Evolutionary conservation across 1,140 invertebrate genomes (phyloP).

Genomic region (Platyura marginata): DNA sequence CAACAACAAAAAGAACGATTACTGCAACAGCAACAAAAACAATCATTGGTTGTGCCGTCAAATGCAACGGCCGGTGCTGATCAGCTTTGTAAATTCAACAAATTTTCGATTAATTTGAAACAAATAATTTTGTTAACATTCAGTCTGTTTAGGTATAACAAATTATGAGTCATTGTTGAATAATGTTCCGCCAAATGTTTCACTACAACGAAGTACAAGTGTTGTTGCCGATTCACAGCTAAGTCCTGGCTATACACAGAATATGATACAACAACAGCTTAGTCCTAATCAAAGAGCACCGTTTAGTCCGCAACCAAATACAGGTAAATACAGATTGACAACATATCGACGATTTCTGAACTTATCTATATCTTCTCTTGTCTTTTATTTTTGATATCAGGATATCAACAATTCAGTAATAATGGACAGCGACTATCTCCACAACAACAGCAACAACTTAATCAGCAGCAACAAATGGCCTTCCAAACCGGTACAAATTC

Average conservation of each 20-base stretch:
- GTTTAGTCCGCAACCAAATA: slow-evolving; percentile 22
- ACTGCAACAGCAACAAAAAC: slow-evolving; percentile 48
- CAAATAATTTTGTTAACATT: background rate
- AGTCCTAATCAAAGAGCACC: slow-evolving; percentile 18
- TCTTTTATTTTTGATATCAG: slow-evolving; percentile 9
- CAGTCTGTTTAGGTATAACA: slow-evolving; percentile 38
- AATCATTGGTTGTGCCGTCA: slow-evolving; percentile 44
- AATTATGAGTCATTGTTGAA: slow-evolving; percentile 63
- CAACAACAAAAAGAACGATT: slow-evolving; percentile 35
- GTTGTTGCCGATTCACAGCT: slow-evolving; percentile 50
- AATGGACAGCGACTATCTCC: background rate
- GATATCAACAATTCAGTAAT: slow-evolving; percentile 7
- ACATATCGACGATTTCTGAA: too few relatives aligned
- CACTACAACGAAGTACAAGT: slow-evolving; percentile 42
- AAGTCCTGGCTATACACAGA: slow-evolving; percentile 37
- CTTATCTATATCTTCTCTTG: too few relatives aligned
- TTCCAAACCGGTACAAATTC: slow-evolving; percentile 9
- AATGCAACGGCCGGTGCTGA: slow-evolving; percentile 37
- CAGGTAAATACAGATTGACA: too few relatives aligned
- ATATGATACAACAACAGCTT: slow-evolving; percentile 21
- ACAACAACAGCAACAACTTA: slow-evolving; percentile 19
- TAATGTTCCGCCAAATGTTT: slow-evolving; percentile 63
- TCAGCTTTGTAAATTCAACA: slow-evolving; percentile 11
- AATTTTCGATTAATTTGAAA: background rate
- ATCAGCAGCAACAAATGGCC: slow-evolving; percentile 13